A percentile compares a stretch with the other conserved stretches of the same genome.
phyloP scores from a whole-genome alignment of 2,888 invertebrate genomes.

The Nudaria mundana region DNA sequence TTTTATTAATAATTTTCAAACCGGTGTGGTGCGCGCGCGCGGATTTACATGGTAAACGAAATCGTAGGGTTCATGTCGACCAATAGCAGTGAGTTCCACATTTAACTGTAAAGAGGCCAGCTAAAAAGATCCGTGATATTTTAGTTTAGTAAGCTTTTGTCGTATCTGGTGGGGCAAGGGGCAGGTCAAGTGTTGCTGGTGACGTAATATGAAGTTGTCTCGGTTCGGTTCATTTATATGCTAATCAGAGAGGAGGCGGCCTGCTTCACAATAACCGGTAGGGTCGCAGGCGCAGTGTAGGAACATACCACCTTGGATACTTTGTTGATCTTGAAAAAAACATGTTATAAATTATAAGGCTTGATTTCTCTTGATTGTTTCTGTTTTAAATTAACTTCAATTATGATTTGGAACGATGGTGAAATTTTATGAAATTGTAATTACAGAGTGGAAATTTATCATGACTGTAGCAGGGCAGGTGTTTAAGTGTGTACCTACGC shows the following conservation, averaged over 20 bases:
- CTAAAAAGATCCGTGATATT: conserved; percentile 39
- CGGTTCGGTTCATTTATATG: conserved; percentile 76
- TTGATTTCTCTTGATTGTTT: too few relatives aligned
- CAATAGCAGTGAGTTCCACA: conserved; percentile 55
- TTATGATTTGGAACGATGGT: too few relatives aligned
- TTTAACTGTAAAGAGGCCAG: conserved; percentile 53
- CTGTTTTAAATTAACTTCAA: too few relatives aligned
- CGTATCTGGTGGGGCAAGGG: conserved; percentile 25
- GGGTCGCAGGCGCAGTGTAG: conserved; percentile 35
- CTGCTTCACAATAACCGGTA: conserved; percentile 61
- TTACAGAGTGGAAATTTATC: too few relatives aligned
- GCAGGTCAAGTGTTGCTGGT: conserved; percentile 46
- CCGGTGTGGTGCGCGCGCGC: conserved; percentile 37
- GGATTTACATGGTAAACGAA: conserved; percentile 37
- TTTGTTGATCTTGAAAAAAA: conserved; percentile 21
- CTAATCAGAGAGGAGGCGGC: conserved; percentile 69
- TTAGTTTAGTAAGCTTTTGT: conserved; percentile 23
- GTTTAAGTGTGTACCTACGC: too few relatives aligned
- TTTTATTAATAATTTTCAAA: conserved; percentile 55
- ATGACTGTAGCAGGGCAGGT: too few relatives aligned
- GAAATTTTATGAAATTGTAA: too few relatives aligned
- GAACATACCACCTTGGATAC: conserved; percentile 35
- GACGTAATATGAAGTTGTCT: conserved; percentile 71
- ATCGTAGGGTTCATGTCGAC: conserved; percentile 38
- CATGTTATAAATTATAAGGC: too few relatives aligned